Percentiles rank a stretch among this genome's conserved stretches.
phyloP scores from a whole-genome alignment of 2,888 invertebrate genomes.

The Hirtodrosophila histrioides region DNA sequence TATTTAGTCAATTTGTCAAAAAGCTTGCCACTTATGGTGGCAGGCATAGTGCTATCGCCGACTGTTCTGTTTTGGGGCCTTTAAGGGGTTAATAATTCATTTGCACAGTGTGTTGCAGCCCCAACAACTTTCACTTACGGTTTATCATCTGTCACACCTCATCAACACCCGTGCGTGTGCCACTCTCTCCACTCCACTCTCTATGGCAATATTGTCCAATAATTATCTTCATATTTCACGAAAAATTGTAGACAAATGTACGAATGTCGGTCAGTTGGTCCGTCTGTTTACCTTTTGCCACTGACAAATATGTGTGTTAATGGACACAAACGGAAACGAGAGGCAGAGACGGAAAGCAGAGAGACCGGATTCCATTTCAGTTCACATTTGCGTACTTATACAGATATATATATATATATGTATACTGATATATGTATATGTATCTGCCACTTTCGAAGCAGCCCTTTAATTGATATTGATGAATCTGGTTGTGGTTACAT shows the following conservation, averaged over 20 bases:
- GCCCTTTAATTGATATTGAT: conserved; percentile 63
- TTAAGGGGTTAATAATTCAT: conserved; percentile 69
- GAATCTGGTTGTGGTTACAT: conserved; percentile 24
- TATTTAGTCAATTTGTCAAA: conserved; percentile 77
- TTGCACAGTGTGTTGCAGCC: conserved; percentile 42
- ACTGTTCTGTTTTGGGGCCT: conserved; percentile 1
- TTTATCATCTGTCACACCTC: conserved; percentile 71
- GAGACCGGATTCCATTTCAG: background rate
- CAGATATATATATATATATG: conserved; percentile 4
- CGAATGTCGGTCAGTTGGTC: background rate
- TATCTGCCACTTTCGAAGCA: conserved; percentile 19
- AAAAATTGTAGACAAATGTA: conserved; percentile 51
- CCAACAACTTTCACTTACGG: conserved; percentile 59
- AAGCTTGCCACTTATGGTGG: conserved; percentile 22
- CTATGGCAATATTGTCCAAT: conserved; percentile 60
- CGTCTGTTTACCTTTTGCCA: conserved; percentile 37
- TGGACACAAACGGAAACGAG: conserved; percentile 28
- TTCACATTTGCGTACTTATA: conserved; percentile 13
- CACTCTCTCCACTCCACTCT: conserved; percentile 9
- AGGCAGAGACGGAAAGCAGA: background rate
- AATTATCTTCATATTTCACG: conserved; percentile 74
- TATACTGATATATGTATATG: too few relatives aligned
- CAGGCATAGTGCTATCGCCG: background rate
- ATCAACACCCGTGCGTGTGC: conserved; percentile 47
- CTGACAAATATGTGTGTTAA: conserved; percentile 65